Evolutionary conservation across 2,113 vertebrate species (phyloP), one percentile per base, ranked within the genome.

Genomic region (Xiphophorus couchianus): DNA sequence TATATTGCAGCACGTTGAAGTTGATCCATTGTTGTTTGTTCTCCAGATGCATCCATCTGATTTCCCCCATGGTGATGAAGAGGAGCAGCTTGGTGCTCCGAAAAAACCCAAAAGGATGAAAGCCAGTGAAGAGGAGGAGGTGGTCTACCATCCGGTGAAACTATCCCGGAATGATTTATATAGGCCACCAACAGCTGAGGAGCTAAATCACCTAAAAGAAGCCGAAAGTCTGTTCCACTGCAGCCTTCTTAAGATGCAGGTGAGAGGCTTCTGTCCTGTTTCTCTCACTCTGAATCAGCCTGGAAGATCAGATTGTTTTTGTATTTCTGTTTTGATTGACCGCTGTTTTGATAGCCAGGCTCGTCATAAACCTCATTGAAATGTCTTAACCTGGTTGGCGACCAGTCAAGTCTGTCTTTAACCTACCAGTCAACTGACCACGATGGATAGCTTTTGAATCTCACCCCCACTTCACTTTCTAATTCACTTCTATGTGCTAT

Each of bases 161-260:
- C 84, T 97, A 77, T 96, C 95, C 77, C 87, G 93, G 25, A 93
- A 90, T 66, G 95, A 98, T 10, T 89, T 98, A 27, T 98, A 97
- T 91, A 96, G 93, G 85, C 95, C 97, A 0, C 96, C 97, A 0
- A 97, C 96, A 30, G 97, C 88, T 6, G 97, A 99, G 82, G 98
- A 99, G 86, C 92, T 99, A 4, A 97, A 92, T 86, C 95, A 93
- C 78, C 93, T 99, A 78, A 96, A 97, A 76, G 97, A 99, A 84
- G 96, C 97, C 0, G 97, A 99, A 80, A 96, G 93, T 77, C 93
- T 98, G 25, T 99, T 98, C 84, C 97, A 98, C 81, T 97, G 96
- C 86, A 97, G 95, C 85, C 91, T 99, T 60, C 94, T 98, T 5
- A 96, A 97, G 73, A 95, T 99, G 93, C 97, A 99, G 96, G 94